Conservation (phyloP, 1,140 invertebrate genomes). For the Wiebesia pumilae region DNA sequence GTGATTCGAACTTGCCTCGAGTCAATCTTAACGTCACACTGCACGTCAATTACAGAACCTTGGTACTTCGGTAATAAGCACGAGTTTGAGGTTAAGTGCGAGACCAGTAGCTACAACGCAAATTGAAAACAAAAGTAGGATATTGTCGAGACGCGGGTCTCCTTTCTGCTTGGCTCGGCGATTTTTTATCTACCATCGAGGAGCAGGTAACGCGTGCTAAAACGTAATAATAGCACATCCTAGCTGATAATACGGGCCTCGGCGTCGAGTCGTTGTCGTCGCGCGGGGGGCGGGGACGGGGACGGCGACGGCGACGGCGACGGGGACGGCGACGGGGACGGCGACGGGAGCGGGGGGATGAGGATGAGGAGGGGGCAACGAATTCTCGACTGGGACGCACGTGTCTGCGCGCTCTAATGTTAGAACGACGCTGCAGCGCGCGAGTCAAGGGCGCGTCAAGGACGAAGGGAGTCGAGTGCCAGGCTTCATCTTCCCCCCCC, state of each 20-base stretch:
- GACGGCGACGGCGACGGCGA: too few species aligned
- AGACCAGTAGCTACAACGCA: not conserved
- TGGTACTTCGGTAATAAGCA: not conserved
- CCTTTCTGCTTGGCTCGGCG: not conserved
- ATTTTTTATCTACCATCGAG: too few species aligned
- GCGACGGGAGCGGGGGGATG: too few species aligned
- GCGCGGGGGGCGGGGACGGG: too few species aligned
- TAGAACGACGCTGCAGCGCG: constrained; percentile 53
- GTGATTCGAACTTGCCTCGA: not conserved
- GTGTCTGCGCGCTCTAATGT: constrained; percentile 53
- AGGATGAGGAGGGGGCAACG: too few species aligned
- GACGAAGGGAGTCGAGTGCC: constrained; percentile 51
- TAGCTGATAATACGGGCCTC: too few species aligned
- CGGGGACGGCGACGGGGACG: too few species aligned
- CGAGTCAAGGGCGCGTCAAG: constrained; percentile 64
- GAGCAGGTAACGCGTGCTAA: too few species aligned
- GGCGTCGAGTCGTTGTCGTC: too few species aligned
- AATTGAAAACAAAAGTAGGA: not conserved
- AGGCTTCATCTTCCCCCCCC: not conserved
- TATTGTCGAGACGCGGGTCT: not conserved
- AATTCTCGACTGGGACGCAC: not conserved
- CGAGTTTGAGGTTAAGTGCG: not conserved
- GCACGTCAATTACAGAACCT: not conserved
- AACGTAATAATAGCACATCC: too few species aligned
- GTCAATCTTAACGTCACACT: not conserved